phyloP scores from a whole-genome alignment of 2,797 vertebrate species.

The Chelidonichthys spinosus region DNA sequence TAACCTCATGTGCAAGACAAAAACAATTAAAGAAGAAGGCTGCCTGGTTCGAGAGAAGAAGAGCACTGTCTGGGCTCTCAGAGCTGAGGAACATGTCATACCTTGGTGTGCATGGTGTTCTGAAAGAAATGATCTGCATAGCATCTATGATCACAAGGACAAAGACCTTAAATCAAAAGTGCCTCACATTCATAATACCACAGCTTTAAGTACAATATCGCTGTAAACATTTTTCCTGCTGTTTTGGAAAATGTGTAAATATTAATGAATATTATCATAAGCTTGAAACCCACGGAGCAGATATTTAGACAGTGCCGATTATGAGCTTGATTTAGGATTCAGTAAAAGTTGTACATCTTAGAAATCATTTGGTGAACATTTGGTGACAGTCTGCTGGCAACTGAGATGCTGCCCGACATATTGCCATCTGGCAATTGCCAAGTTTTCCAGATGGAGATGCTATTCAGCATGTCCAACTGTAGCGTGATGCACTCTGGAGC shows the following conservation, averaged over 20 bases:
- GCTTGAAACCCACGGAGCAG: background rate
- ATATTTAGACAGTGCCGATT: background rate
- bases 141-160: background rate
- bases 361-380: conserved; percentile 51
- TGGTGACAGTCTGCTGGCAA: conserved; percentile 31
- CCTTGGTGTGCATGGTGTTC: background rate
- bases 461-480: conserved; percentile 41
- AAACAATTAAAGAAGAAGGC: conserved; percentile 19
- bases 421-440: conserved; percentile 52
- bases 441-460: conserved; percentile 58
- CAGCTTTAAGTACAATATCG: background rate
- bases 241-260: background rate
- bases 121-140: background rate
- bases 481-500: conserved; percentile 31
- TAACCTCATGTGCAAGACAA: conserved; percentile 5
- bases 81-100: background rate
- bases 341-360: conserved; percentile 21
- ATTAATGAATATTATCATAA: background rate
- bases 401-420: conserved; percentile 52
- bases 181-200: background rate
- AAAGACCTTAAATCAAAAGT: background rate
- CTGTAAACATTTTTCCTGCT: background rate
- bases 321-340: conserved; percentile 17
- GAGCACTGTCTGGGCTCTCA: background rate
- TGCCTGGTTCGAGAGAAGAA: conserved; percentile 11